These are phyloP conservation scores for Danio albolineatus DNA, from an alignment of 2,797 vertebrate species.

Conservation along the genomic window DNA sequence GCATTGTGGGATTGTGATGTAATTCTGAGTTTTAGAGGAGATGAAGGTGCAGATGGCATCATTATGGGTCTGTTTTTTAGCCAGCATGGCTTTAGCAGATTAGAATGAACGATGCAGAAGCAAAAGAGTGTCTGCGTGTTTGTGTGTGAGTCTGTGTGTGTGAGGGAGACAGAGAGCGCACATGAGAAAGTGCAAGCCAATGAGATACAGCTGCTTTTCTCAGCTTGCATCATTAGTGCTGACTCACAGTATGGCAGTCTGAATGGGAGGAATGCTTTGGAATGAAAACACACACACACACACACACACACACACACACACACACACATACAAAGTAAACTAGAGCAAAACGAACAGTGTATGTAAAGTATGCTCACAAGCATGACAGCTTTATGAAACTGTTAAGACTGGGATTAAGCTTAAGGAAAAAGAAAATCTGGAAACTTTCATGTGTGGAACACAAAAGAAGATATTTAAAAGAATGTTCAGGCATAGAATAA, in stretches of 20 bases:
- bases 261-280: slow-evolving; percentile 1
- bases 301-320: slow-evolving; percentile 14
- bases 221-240: slow-evolving; percentile 52
- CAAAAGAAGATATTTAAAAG: not conserved
- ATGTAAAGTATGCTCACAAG: not conserved
- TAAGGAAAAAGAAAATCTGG: not conserved
- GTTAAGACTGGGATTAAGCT: not conserved
- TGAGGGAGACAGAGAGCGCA: not conserved
- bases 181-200: slow-evolving; percentile 19
- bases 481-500: not conserved
- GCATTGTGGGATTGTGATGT: slow-evolving; percentile 80
- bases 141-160: not conserved
- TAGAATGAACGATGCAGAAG: slow-evolving; percentile 16
- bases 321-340: not conserved
- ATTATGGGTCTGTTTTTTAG: slow-evolving; percentile 68
- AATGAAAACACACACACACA: not conserved
- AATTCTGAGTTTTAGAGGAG: slow-evolving; percentile 78
- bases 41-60: slow-evolving; percentile 69
- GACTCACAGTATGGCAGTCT: slow-evolving; percentile 47
- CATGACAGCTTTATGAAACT: not conserved
- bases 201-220: slow-evolving; percentile 35
- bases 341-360: not conserved
- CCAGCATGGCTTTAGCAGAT: slow-evolving; percentile 75
- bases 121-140: not conserved
- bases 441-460: not conserved